Evolutionary conservation across 1,140 invertebrate species (phyloP).

Genomic region (Vanessa tameamea): DNA sequence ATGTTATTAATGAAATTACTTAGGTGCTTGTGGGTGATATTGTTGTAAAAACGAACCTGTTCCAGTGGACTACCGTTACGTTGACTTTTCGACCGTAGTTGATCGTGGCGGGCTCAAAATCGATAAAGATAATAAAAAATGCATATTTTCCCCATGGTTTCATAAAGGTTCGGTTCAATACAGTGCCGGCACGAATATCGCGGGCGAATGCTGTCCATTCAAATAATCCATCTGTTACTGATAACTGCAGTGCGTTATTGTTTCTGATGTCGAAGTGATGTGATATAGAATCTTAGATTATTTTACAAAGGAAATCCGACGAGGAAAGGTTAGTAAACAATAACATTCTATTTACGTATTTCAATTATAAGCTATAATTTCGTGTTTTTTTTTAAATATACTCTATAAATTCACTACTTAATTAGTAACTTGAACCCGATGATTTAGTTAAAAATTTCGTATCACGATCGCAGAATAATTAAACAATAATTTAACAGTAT

Average conservation of each 20-base stretch:
- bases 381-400: not conserved
- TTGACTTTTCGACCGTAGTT: slow-evolving; percentile 40
- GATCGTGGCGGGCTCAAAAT: slow-evolving; percentile 52
- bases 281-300: slow-evolving; percentile 32
- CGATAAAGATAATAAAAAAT: slow-evolving; percentile 78
- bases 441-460: slow-evolving; percentile 4
- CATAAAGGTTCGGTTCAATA: slow-evolving; percentile 67
- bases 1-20: slow-evolving; percentile 79
- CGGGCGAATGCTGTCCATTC: slow-evolving; percentile 29
- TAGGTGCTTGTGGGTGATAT: slow-evolving; percentile 72
- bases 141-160: slow-evolving; percentile 75
- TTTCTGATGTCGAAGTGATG: slow-evolving; percentile 37
- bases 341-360: slow-evolving; percentile 17
- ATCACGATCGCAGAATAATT: slow-evolving; percentile 36
- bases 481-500: slow-evolving; percentile 34
- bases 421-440: not conserved
- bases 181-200: slow-evolving; percentile 51
- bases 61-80: slow-evolving; percentile 47
- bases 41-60: slow-evolving; percentile 60
- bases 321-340: slow-evolving; percentile 54
- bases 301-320: slow-evolving; percentile 27
- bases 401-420: not conserved
- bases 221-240: slow-evolving; percentile 39
- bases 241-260: slow-evolving; percentile 48
- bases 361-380: not conserved